A percentile compares a stretch with the other conserved stretches of the same genome.
phyloP scores from a whole-genome alignment of 1,140 invertebrate genomes.

The Ditylenchus dipsaci region DNA sequence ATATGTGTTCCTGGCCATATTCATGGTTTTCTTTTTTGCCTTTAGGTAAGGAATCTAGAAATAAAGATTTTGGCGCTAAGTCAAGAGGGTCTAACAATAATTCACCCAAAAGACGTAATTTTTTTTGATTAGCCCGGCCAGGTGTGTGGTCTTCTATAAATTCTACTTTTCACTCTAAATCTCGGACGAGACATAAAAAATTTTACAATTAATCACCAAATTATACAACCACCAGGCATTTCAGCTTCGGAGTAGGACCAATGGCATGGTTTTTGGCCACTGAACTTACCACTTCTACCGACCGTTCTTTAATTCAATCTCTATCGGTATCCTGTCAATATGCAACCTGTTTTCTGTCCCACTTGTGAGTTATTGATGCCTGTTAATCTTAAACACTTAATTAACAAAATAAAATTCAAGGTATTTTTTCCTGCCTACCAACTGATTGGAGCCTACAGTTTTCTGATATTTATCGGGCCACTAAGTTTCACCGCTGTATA shows the following conservation, averaged over 20 bases:
- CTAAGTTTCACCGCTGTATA: slow-evolving; percentile 26
- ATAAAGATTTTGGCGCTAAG: too few relatives aligned
- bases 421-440: slow-evolving; percentile 33
- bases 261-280: slow-evolving; percentile 36
- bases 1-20: slow-evolving; percentile 28
- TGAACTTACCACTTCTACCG: slow-evolving; percentile 16
- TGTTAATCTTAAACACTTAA: background rate
- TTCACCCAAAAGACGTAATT: too few relatives aligned
- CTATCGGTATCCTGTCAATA: slow-evolving; percentile 39
- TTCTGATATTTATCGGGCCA: slow-evolving; percentile 30
- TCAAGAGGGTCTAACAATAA: too few relatives aligned
- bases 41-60: too few relatives aligned
- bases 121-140: too few relatives aligned
- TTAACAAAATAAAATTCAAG: background rate
- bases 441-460: slow-evolving; percentile 15
- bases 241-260: slow-evolving; percentile 30
- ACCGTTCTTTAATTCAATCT: slow-evolving; percentile 22
- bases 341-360: slow-evolving; percentile 35
- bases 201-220: too few relatives aligned
- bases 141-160: too few relatives aligned
- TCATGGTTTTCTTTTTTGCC: slow-evolving; percentile 35
- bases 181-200: too few relatives aligned
- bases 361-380: background rate
- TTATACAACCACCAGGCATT: too few relatives aligned
- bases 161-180: too few relatives aligned